These are phyloP conservation scores for Tillus elongatus DNA, from an alignment of 2,888 invertebrate genomes.

Conservation along the genomic window DNA sequence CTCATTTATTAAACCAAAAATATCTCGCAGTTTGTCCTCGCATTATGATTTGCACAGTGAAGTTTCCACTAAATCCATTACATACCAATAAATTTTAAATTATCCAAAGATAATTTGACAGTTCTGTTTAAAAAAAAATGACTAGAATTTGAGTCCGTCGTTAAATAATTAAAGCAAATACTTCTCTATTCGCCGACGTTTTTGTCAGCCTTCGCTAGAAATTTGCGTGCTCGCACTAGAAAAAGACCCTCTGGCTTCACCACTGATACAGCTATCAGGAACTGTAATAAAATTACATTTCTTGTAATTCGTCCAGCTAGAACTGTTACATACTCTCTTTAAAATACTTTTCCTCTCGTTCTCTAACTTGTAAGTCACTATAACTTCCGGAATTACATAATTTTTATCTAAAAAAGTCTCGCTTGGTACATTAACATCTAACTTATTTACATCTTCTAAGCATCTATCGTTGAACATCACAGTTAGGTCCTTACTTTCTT, in stretches of 20 bases:
- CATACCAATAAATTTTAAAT: too few relatives aligned
- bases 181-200: too few relatives aligned
- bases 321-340: conserved; percentile 36
- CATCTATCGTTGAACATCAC: conserved; percentile 18
- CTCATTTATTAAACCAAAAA: too few relatives aligned
- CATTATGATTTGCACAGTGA: too few relatives aligned
- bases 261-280: conserved; percentile 36
- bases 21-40: too few relatives aligned
- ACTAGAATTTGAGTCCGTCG: too few relatives aligned
- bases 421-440: conserved; percentile 15
- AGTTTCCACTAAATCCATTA: too few relatives aligned
- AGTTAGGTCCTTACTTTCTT: conserved; percentile 8
- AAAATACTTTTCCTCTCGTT: conserved; percentile 37
- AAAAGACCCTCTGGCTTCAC: conserved; percentile 38
- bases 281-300: conserved; percentile 39
- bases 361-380: conserved; percentile 35
- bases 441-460: conserved; percentile 19
- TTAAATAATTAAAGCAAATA: too few relatives aligned
- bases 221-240: conserved; percentile 41
- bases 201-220: conserved; percentile 34
- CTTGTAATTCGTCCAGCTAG: conserved; percentile 33
- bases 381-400: conserved; percentile 31
- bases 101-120: too few relatives aligned
- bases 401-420: conserved; percentile 21
- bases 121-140: too few relatives aligned